A percentile compares a stretch with the other conserved stretches of the same genome.
phyloP scores from a whole-genome alignment of 2,888 invertebrate species.

The Theretra japonica region DNA sequence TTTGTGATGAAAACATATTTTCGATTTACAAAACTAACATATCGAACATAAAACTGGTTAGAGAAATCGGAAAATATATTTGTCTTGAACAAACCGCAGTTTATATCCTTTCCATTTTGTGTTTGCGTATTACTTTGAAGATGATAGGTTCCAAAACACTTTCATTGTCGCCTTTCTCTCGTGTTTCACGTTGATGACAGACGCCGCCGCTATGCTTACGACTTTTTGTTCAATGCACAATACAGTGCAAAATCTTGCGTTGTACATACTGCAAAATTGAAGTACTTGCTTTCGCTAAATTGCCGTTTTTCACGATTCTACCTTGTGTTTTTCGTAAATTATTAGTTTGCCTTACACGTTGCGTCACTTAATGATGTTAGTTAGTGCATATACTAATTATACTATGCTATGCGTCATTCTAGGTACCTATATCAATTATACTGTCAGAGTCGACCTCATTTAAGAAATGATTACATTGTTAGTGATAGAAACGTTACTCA shows the following conservation, averaged over 20 bases:
- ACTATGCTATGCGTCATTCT: neutral
- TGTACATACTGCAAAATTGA: conserved; percentile 5
- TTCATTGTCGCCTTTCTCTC: conserved; percentile 54
- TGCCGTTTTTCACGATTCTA: neutral
- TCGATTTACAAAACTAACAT: neutral
- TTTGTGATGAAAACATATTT: too few species aligned
- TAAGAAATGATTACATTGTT: conserved; percentile 30
- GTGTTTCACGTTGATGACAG: conserved; percentile 17
- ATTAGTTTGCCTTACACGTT: neutral
- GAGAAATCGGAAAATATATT: neutral
- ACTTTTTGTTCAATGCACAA: neutral
- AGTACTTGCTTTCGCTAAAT: neutral
- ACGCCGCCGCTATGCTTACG: neutral
- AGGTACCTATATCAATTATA: conserved; percentile 42
- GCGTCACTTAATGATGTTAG: conserved; percentile 4
- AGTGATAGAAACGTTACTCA: conserved; percentile 27
- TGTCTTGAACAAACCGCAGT: neutral
- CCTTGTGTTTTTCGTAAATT: conserved; percentile 6
- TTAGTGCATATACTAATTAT: neutral
- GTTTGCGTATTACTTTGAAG: conserved; percentile 33
- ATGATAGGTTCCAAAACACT: conserved; percentile 40
- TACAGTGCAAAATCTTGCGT: neutral
- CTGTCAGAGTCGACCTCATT: conserved; percentile 40
- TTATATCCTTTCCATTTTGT: conserved; percentile 36
- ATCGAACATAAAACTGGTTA: neutral